Base-by-base conservation (phyloP, 1,140 invertebrate species). In the Pseudobourletiella spinata region DNA sequence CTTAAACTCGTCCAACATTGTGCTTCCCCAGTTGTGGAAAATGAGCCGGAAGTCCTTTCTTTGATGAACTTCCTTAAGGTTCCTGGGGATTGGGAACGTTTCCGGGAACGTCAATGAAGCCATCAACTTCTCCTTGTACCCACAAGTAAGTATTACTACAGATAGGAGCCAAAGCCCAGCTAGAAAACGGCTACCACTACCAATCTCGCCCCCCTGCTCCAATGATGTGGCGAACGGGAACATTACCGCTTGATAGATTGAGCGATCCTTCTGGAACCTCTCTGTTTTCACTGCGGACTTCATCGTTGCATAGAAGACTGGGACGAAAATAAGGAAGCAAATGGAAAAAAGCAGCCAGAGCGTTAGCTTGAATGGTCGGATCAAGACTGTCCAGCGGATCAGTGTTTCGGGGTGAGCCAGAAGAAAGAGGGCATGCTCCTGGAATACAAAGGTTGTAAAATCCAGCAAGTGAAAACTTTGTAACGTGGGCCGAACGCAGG, bases 111-210 rank as follows among this genome's bases (percentile, higher is more conserved):
- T 51, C 14, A 51, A 22, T 15, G 4, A 26, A 4, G 48, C 15
- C 48, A 51, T 51, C 3, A 51, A n/a, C 28, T 51, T 51, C 14
- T 51, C 48, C 24, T 51, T 51, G 48, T 51, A 51, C 15, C 48
- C 48, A 4, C 22, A 26, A 26, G 14, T n/a, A 8, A 51, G 4
- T 3, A 51, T n/a, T 26, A 51, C 3, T 11, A 51, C 28, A 8
- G n/a, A 26, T 14, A 51, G 2, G 25, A 51, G 48, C 48, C 48
- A 51, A n/a, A 51, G n/a, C 4, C 22, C 48, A 3, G 28, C 6
- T 25, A 51, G n/a, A 51, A 24, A 24, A 3, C 48, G 48, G n/a
- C 3, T 22, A 26, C 14, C 22, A 2, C 4, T 24, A 24, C 4
- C 8, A n/a, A 26, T n/a, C 16, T 25, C 24, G 2, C 11, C 48